Conservation (phyloP, 2,888 invertebrate species). For the Tanytarsus gracilentus region DNA sequence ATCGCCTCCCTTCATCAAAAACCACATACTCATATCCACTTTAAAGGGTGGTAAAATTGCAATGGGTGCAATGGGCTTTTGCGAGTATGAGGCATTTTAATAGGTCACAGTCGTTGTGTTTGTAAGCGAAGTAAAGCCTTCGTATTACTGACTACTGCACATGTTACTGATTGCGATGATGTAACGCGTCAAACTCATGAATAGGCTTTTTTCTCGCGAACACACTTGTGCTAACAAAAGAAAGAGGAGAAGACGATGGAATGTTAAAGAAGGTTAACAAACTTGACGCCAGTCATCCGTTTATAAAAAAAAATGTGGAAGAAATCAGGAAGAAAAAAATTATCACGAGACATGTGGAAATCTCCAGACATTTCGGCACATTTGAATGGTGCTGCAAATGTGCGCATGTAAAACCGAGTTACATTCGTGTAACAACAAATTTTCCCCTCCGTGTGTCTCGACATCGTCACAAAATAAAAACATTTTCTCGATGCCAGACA, state of each 20-base stretch:
- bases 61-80: not conserved
- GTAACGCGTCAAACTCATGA: not conserved
- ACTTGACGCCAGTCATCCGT: constrained; percentile 20
- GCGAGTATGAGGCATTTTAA: not conserved
- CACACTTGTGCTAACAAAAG: too few relatives aligned
- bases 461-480: not conserved
- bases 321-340: not conserved
- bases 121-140: constrained; percentile 2
- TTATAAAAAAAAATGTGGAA: not conserved
- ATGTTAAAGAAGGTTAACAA: constrained; percentile 17
- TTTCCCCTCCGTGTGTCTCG: not conserved
- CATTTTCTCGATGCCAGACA: not conserved
- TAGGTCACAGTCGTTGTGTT: not conserved
- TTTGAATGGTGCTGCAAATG: constrained; percentile 1
- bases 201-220: too few relatives aligned
- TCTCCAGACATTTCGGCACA: not conserved
- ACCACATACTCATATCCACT: not conserved
- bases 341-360: constrained; percentile 3
- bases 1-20: too few relatives aligned
- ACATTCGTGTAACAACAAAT: constrained; percentile 17
- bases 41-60: not conserved
- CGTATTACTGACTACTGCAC: not conserved
- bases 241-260: not conserved
- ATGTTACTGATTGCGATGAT: not conserved
- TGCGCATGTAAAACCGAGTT: constrained; percentile 22